Conservation (phyloP, 2,888 invertebrate species). For the Caenorhabditis macrosperma region DNA sequence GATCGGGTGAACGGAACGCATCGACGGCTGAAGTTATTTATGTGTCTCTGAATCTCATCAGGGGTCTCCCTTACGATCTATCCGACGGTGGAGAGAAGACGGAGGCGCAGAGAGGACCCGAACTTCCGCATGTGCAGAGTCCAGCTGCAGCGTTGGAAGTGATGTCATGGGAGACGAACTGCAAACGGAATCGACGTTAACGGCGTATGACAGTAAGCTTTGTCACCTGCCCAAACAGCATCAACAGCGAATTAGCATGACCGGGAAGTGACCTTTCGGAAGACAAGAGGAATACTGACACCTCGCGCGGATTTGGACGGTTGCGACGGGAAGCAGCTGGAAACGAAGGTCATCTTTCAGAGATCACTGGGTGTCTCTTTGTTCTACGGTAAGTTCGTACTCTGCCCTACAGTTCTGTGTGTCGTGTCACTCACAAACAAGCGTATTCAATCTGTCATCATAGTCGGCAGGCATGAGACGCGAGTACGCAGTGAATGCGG, state of each 20-base stretch:
- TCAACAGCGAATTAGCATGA: slow-evolving; percentile 71
- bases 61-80: slow-evolving; percentile 45
- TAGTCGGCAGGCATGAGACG: slow-evolving; percentile 75
- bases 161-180: slow-evolving; percentile 78
- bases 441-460: slow-evolving; percentile 76
- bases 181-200: slow-evolving; percentile 46
- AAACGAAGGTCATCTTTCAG: slow-evolving; percentile 22
- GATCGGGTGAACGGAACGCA: slow-evolving; percentile 84
- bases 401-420: slow-evolving; percentile 12
- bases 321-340: slow-evolving; percentile 57
- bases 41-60: background rate
- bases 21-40: slow-evolving; percentile 32
- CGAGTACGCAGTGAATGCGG: slow-evolving; percentile 87
- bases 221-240: slow-evolving; percentile 67
- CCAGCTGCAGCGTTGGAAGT: slow-evolving; percentile 64
- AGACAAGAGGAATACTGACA: slow-evolving; percentile 77
- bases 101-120: slow-evolving; percentile 66
- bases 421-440: slow-evolving; percentile 68
- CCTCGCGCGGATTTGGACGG: slow-evolving; percentile 77
- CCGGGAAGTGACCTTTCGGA: slow-evolving; percentile 68
- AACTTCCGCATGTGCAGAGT: slow-evolving; percentile 62
- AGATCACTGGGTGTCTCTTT: background rate
- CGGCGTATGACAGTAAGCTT: slow-evolving; percentile 12
- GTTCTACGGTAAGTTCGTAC: background rate
- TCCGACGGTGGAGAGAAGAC: slow-evolving; percentile 66